Base-by-base conservation (phyloP, 2,113 vertebrate genomes). In the Myiozetetes cayanensis region DNA sequence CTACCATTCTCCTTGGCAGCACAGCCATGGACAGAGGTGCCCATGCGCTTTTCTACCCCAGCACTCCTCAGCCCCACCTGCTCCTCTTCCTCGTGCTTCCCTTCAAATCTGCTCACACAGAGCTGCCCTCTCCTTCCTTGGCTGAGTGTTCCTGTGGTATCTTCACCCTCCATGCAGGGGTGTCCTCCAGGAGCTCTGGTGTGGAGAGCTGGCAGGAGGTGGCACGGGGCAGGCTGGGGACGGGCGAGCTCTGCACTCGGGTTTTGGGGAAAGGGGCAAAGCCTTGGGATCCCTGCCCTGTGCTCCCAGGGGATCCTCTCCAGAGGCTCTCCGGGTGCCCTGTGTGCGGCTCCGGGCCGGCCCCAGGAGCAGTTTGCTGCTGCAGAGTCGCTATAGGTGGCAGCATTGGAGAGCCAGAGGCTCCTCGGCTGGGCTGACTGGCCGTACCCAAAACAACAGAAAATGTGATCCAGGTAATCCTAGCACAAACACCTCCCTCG, bases 381-480 rank as follows among this genome's bases (percentile, higher is more conserved):
- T 24, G 73, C 68, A 1, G 8, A 90, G 78, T 10, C 27, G 41
- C 97, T 93, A 91, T 93, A 97, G 97, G 90, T 96, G 97, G 97
- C 97, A 97, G 96, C 88, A 95, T 97, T 62, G 95, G 37, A n/a
- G 94, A 97, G 92, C 81, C 70, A 35, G 89, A 91, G 66, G 76
- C 88, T 63, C 30, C 90, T 71, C 66, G 12, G 49, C 63, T 25
- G 75, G 27, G 25, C 18, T 47, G 23, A 0, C 7, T 1, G 66
- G 30, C 82, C 72, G 33, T 61, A 6, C 9, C 21, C 61, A 16
- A 53, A 78, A 49, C 49, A 25, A 14, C n/a, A 28, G 50, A 49
- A 82, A 43, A 81, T 0, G 10, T 1, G 28, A 53, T 18, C 1
- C 7, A 9, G 63, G 68, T 55, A 20, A 78, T 33, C 50, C 70